phyloP scores from a whole-genome alignment of 2,797 vertebrate genomes.

The Cyprinella venusta region DNA sequence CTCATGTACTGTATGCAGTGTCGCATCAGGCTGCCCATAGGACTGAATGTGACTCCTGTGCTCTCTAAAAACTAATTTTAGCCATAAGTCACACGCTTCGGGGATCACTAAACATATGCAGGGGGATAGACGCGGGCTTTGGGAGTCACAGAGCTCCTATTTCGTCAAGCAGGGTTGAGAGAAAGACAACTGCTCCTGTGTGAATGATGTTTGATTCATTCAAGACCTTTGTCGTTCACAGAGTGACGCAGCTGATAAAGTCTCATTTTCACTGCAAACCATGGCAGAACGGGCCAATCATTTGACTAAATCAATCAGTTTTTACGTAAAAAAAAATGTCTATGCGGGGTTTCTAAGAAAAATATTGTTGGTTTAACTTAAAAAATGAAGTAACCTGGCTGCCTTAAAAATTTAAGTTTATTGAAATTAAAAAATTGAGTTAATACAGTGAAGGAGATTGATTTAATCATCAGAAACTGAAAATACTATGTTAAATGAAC shows the following conservation, averaged over 20 bases:
- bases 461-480: too few relatives aligned
- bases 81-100: constrained; percentile 17
- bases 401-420: too few relatives aligned
- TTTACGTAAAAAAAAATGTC: too few relatives aligned
- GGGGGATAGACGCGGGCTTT: constrained; percentile 3
- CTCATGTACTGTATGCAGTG: constrained; percentile 21
- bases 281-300: not conserved
- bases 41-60: constrained; percentile 47
- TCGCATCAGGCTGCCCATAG: not conserved
- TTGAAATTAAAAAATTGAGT: too few relatives aligned
- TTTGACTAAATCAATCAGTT: too few relatives aligned
- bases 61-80: constrained; percentile 51
- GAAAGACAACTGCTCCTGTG: not conserved
- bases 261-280: not conserved
- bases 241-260: not conserved
- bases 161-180: constrained; percentile 12
- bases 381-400: too few relatives aligned
- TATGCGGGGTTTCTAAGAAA: too few relatives aligned
- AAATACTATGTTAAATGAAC: too few relatives aligned
- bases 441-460: too few relatives aligned
- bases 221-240: not conserved
- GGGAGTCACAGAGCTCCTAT: constrained; percentile 41
- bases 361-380: too few relatives aligned
- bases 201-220: not conserved
- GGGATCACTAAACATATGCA: constrained; percentile 23